These are phyloP conservation scores for Psammodynastes pulverulentus DNA, from an alignment of 2,113 vertebrate genomes.

Conservation along the genomic window DNA sequence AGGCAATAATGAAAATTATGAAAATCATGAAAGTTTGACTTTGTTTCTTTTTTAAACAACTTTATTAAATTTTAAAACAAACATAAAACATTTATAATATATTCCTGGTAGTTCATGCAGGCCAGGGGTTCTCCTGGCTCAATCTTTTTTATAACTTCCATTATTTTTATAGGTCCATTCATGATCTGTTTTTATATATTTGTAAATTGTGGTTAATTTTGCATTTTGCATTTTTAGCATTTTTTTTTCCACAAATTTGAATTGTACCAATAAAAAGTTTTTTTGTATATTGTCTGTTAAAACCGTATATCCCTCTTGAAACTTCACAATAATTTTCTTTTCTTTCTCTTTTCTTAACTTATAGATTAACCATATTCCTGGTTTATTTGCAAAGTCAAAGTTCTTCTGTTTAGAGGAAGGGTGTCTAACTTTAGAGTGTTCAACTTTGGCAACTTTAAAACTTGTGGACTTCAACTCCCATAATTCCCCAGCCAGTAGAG, in stretches of 20 bases:
- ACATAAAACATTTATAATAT: neutral
- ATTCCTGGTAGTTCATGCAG: neutral
- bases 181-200: neutral
- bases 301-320: neutral
- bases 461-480: no score
- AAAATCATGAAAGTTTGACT: no score
- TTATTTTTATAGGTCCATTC: neutral
- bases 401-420: no score
- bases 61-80: no score
- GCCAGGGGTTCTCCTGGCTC: neutral
- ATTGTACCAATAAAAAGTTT: neutral
- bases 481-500: no score
- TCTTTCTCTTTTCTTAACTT: neutral
- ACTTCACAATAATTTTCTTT: neutral
- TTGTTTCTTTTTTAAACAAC: no score
- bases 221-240: neutral
- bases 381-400: no score
- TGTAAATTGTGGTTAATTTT: neutral
- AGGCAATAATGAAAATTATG: neutral
- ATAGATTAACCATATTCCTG: neutral
- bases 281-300: no score
- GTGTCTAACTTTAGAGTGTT: no score
- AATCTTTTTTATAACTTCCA: neutral
- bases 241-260: neutral
- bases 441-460: no score